These are phyloP conservation scores for Erpetoichthys calabaricus DNA, from an alignment of 2,797 vertebrate species.

Conservation along the genomic window DNA sequence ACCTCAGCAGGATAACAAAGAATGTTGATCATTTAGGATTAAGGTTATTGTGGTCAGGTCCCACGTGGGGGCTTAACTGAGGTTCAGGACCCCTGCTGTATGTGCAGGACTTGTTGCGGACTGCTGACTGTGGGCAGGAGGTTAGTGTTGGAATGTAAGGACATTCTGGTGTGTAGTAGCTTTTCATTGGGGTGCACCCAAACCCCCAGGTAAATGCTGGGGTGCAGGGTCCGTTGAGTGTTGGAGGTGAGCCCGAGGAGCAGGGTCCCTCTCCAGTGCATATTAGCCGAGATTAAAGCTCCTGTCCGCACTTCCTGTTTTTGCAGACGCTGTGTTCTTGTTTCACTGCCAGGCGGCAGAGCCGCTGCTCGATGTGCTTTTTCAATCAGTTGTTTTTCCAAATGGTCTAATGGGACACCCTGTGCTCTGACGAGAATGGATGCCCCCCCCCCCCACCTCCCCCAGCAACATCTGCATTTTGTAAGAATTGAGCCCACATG, in stretches of 20 bases:
- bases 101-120: no score
- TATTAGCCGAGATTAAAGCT: constrained; percentile 11
- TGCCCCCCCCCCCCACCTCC: neutral
- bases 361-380: constrained; percentile 19
- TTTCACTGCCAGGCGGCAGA: constrained; percentile 20
- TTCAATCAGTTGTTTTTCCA: constrained; percentile 1
- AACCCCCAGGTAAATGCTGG: neutral
- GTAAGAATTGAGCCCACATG: no score
- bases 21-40: no score
- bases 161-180: neutral
- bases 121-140: neutral
- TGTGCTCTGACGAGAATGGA: no score
- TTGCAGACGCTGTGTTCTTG: constrained; percentile 31
- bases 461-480: neutral
- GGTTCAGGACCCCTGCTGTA: neutral
- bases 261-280: neutral
- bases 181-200: neutral
- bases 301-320: constrained; percentile 40
- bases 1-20: no score
- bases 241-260: neutral
- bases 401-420: no score
- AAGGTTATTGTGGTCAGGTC: no score
- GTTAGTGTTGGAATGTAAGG: neutral
- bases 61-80: no score
- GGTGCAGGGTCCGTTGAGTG: neutral